Evolutionary conservation across 2,113 vertebrate genomes (phyloP).

Genomic region (Oenanthe melanoleuca): DNA sequence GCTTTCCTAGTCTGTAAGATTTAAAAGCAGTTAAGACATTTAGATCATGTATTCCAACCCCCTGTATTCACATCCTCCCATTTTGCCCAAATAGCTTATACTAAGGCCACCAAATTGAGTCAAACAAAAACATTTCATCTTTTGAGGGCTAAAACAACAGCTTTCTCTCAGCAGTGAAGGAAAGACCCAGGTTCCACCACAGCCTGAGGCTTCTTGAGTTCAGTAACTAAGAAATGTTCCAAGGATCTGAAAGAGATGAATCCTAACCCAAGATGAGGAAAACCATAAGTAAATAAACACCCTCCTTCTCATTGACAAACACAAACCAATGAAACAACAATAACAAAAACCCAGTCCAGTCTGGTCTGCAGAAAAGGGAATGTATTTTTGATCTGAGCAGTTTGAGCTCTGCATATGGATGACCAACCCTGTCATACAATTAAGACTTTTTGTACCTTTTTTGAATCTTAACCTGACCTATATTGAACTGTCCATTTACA

Average conservation of each 20-base stretch:
- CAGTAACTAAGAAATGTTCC: not conserved
- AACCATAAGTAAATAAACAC: not conserved
- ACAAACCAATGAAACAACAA: not conserved
- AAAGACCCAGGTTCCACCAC: not conserved
- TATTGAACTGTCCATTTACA: not conserved
- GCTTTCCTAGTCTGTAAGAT: not conserved
- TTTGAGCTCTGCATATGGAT: not conserved
- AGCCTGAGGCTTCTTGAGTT: not conserved
- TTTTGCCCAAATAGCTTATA: not conserved
- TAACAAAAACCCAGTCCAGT: not conserved
- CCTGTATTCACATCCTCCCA: not conserved
- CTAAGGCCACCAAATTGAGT: not conserved
- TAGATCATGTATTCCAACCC: not conserved
- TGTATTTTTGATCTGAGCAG: not conserved
- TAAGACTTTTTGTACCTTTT: not conserved
- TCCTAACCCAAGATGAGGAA: not conserved
- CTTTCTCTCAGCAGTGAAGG: not conserved
- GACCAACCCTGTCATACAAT: not conserved
- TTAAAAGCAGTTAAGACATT: not conserved
- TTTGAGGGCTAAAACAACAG: not conserved
- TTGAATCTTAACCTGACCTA: not conserved
- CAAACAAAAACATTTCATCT: not conserved
- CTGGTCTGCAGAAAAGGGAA: not conserved
- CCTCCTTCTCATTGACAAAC: not conserved
- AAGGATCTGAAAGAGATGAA: not conserved